Evolutionary conservation across 1,140 invertebrate species (phyloP).

Genomic region (Zaprionus inermis): DNA sequence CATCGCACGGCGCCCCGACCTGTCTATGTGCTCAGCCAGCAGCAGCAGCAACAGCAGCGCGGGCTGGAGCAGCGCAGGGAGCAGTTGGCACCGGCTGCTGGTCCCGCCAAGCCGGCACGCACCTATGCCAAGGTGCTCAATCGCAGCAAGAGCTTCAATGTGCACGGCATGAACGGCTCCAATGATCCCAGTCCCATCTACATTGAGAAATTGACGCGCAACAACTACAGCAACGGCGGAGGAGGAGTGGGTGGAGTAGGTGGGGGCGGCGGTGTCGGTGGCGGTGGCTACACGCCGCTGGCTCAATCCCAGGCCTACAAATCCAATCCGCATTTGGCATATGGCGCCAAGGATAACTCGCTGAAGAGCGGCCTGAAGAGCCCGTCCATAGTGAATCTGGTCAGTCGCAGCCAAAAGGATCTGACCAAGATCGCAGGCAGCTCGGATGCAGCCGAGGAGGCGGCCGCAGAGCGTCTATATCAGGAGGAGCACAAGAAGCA

Average conservation of each 20-base stretch:
- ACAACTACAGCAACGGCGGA: conserved; percentile 64
- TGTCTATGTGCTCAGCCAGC: conserved; percentile 19
- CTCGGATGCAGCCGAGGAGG: conserved; percentile 37
- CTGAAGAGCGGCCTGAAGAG: conserved; percentile 89
- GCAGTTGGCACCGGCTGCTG: conserved; percentile 49
- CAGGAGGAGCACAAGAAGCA: conserved; percentile 85
- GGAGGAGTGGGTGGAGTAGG: conserved; percentile 1
- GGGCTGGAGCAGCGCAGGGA: conserved; percentile 39
- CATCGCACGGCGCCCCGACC: conserved; percentile 18
- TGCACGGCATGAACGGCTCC: conserved; percentile 86
- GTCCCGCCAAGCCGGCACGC: conserved; percentile 89
- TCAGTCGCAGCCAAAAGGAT: conserved; percentile 92
- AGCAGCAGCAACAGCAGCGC: conserved; percentile 84
- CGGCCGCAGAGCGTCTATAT: conserved; percentile 10
- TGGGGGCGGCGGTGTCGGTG: conserved; percentile 4
- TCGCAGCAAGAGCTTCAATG: conserved; percentile 93
- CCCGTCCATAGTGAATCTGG: conserved; percentile 92
- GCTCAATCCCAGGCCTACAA: conserved; percentile 86
- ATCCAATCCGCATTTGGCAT: conserved; percentile 89
- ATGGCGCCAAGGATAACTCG: conserved; percentile 86
- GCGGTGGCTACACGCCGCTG: conserved; percentile 8
- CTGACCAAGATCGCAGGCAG: conserved; percentile 85
- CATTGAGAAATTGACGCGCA: conserved; percentile 80
- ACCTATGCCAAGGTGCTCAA: conserved; percentile 90
- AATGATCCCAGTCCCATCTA: conserved; percentile 84